Conservation (phyloP, 1,140 invertebrate genomes). For the Aphis gossypii region DNA sequence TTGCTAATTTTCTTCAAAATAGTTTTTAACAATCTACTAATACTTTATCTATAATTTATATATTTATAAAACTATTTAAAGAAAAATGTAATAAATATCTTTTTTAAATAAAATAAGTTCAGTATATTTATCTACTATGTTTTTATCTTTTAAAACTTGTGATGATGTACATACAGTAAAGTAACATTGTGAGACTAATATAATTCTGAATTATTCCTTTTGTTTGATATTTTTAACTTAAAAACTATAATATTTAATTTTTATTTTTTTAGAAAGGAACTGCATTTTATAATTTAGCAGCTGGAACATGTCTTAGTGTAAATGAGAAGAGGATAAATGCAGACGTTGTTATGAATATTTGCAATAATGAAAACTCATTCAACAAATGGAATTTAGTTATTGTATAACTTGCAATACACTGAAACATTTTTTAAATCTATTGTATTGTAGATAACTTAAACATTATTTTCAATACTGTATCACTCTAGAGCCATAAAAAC, state of each 20-base stretch:
- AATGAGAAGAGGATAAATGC: constrained; percentile 67
- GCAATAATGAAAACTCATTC: constrained; percentile 66
- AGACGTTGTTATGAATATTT: constrained; percentile 75
- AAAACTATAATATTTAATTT: not conserved
- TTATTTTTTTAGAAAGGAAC: constrained; percentile 69
- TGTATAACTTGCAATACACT: not conserved
- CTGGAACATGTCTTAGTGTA: constrained; percentile 81
- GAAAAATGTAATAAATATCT: not conserved
- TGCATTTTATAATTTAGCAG: constrained; percentile 85
- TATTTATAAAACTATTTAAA: not conserved
- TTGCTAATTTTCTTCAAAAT: too few species aligned
- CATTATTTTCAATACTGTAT: not conserved
- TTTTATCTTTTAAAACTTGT: not conserved
- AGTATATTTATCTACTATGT: not conserved
- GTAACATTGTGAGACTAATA: not conserved
- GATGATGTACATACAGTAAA: not conserved
- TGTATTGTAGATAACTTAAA: not conserved
- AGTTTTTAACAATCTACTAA: not conserved
- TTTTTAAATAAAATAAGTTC: not conserved
- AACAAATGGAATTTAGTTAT: constrained; percentile 53
- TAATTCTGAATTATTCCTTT: not conserved
- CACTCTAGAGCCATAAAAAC: not conserved
- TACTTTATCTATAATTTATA: not conserved
- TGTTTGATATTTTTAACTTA: not conserved
- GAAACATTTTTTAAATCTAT: not conserved